Percentiles rank a stretch among this genome's conserved stretches.
These are phyloP conservation scores for Thunnus albacares DNA, from an alignment of 2,797 vertebrate genomes.

Conservation along the genomic window DNA sequence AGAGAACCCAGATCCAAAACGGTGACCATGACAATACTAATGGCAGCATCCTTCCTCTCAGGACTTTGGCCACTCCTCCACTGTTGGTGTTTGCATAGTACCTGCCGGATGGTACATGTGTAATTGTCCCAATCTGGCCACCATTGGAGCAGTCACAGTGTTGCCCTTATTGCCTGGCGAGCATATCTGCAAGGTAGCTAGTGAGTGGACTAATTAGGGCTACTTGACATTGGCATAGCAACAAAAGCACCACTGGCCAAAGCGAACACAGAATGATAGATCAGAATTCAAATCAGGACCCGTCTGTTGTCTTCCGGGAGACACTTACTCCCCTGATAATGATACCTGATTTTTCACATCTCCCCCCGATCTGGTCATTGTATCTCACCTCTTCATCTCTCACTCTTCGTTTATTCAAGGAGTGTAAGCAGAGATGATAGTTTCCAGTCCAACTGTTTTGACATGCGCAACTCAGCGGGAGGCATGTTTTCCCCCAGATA, in stretches of 20 bases:
- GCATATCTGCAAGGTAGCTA: conserved; percentile 41
- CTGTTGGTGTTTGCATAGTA: conserved; percentile 66
- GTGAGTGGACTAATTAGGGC: conserved; percentile 49
- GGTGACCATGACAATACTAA: conserved; percentile 63
- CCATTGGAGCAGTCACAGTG: conserved; percentile 7
- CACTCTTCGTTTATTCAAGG: conserved; percentile 48
- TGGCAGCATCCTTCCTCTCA: conserved; percentile 44
- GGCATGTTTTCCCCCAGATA: conserved; percentile 31
- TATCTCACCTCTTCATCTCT: conserved; percentile 32
- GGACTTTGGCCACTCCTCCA: conserved; percentile 71
- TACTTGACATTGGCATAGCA: conserved; percentile 69
- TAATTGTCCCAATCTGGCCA: conserved; percentile 55
- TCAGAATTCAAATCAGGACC: conserved; percentile 45
- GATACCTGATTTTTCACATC: conserved; percentile 14
- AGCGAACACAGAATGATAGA: conserved; percentile 23
- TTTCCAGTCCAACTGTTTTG: conserved; percentile 50
- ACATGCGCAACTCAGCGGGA: conserved; percentile 35
- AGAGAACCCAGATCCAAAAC: conserved; percentile 28
- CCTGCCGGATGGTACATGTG: conserved; percentile 30
- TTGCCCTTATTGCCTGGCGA: conserved; percentile 37
- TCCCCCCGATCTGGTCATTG: conserved; percentile 16
- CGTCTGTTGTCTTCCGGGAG: conserved; percentile 39
- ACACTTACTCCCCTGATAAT: not conserved
- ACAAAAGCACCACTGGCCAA: conserved; percentile 43
- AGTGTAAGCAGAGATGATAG: conserved; percentile 38